Evolutionary conservation across 2,113 vertebrate species (phyloP).

Genomic region (Nipponia nippon): DNA sequence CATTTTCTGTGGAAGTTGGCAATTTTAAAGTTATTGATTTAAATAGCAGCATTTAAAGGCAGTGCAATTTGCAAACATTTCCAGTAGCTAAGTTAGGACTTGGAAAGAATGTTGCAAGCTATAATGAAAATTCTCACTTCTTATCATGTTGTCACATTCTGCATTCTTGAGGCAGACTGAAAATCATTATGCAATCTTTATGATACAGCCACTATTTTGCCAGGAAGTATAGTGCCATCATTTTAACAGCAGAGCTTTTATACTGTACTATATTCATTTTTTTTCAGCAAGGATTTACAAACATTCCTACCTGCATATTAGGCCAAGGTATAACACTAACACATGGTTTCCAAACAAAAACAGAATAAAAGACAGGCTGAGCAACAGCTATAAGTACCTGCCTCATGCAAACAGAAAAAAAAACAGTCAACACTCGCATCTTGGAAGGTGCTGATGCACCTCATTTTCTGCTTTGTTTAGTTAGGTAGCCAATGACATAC

Average conservation of each 20-base stretch:
- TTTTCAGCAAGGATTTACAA: neutral
- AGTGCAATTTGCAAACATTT: conserved; percentile 31
- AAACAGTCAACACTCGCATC: neutral
- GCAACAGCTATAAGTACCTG: neutral
- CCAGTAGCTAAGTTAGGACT: neutral
- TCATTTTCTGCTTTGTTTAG: neutral
- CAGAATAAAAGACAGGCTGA: neutral
- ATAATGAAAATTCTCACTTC: conserved; percentile 2
- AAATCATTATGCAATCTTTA: neutral
- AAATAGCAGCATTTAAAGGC: neutral
- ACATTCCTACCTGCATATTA: neutral
- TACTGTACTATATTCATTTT: neutral
- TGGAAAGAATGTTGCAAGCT: neutral
- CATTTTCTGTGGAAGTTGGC: neutral
- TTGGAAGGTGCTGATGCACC: neutral
- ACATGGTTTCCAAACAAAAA: neutral
- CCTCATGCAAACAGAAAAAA: neutral
- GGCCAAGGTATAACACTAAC: neutral
- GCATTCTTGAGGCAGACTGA: conserved; percentile 2
- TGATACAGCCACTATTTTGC: neutral
- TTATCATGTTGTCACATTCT: neutral
- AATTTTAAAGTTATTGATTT: conserved; percentile 25
- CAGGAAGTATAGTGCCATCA: neutral
- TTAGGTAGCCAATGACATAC: neutral
- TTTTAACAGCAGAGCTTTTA: neutral